Conservation (phyloP, 2,113 vertebrate species). For the Megalops atlanticus region DNA sequence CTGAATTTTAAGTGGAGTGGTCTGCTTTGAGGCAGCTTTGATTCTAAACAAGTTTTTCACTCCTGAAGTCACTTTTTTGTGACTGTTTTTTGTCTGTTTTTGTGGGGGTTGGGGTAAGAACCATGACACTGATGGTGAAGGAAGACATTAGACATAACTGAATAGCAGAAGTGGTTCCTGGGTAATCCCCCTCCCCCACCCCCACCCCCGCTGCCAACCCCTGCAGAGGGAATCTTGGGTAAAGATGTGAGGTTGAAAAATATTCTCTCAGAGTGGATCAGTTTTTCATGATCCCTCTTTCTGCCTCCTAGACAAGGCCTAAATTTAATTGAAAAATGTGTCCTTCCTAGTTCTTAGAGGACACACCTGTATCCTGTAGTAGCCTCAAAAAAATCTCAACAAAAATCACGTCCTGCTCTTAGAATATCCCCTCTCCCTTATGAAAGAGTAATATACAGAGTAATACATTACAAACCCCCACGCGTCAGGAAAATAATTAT, state of each 20-base stretch:
- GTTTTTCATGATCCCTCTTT: neutral
- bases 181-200: neutral
- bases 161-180: neutral
- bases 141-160: neutral
- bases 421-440: neutral
- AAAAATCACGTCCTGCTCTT: neutral
- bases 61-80: neutral
- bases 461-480: neutral
- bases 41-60: neutral
- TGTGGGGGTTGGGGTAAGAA: neutral
- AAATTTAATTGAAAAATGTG: neutral
- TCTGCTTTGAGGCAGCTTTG: neutral
- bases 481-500: neutral
- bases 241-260: neutral
- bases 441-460: neutral
- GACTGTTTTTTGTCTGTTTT: neutral
- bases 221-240: constrained; percentile 3
- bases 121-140: neutral
- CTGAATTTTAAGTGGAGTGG: neutral
- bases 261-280: neutral
- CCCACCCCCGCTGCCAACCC: neutral
- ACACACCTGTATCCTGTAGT: neutral
- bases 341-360: neutral
- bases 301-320: neutral
- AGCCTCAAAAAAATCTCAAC: neutral